phyloP scores from a whole-genome alignment of 1,140 invertebrate genomes.

The Drosophila elegans region DNA sequence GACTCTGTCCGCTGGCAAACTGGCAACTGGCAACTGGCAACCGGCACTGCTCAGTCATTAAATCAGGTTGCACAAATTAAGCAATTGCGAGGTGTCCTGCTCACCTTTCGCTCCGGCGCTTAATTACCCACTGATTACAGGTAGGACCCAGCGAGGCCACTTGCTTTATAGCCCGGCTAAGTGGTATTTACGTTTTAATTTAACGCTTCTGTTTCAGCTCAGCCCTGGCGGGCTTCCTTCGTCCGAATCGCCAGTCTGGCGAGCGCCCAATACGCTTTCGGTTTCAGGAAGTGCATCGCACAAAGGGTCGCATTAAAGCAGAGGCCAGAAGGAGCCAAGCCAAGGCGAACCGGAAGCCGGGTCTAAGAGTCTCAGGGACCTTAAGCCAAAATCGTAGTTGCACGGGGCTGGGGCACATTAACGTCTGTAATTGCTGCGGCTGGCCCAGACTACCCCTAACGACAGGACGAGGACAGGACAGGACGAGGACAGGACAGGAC shows the following conservation, averaged over 20 bases:
- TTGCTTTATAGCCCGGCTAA: slow-evolving; percentile 77
- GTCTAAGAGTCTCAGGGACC: slow-evolving; percentile 59
- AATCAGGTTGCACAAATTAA: slow-evolving; percentile 72
- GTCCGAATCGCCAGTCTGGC: slow-evolving; percentile 1
- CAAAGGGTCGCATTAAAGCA: slow-evolving; percentile 48
- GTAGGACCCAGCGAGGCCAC: slow-evolving; percentile 40
- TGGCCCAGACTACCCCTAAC: slow-evolving; percentile 52
- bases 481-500: slow-evolving; percentile 20
- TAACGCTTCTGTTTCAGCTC: slow-evolving; percentile 64
- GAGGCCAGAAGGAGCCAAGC: slow-evolving; percentile 31
- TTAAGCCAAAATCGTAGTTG: slow-evolving; percentile 63
- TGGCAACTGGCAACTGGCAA: neutral
- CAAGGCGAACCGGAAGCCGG: slow-evolving; percentile 58
- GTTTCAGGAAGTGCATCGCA: slow-evolving; percentile 71
- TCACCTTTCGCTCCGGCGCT: slow-evolving; percentile 61
- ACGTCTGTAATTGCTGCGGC: slow-evolving; percentile 78
- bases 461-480: slow-evolving; percentile 22
- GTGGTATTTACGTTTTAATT: slow-evolving; percentile 83
- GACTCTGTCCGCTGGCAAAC: neutral
- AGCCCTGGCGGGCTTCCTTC: slow-evolving; percentile 4
- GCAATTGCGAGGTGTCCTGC: slow-evolving; percentile 64
- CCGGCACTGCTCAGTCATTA: slow-evolving; percentile 44
- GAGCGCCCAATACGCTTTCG: slow-evolving; percentile 65
- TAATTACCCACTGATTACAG: slow-evolving; percentile 81
- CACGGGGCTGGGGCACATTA: slow-evolving; percentile 49